These are phyloP conservation scores for Brachypteracias leptosomus DNA, from an alignment of 2,113 vertebrate genomes.

Conservation along the genomic window DNA sequence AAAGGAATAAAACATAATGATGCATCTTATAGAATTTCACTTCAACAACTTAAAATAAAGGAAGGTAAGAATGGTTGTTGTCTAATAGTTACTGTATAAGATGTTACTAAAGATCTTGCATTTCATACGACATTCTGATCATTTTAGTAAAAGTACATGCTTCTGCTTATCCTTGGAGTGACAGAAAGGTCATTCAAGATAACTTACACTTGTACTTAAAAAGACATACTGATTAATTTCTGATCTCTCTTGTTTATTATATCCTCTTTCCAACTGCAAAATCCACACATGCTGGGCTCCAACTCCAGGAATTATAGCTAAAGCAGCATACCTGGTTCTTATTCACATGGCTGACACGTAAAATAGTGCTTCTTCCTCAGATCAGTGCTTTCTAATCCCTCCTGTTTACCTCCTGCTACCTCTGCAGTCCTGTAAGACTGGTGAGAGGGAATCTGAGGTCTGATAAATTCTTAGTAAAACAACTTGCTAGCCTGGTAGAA, in stretches of 20 bases:
- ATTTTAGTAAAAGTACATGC: accelerated
- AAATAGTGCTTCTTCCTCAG: not conserved
- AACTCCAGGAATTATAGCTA: not conserved
- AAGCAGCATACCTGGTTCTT: not conserved
- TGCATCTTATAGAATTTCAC: not conserved
- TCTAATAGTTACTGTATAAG: not conserved
- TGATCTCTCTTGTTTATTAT: not conserved
- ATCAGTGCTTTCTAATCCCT: not conserved
- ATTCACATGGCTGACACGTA: not conserved
- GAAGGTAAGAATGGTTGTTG: not conserved
- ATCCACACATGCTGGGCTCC: not conserved
- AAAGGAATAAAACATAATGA: not conserved
- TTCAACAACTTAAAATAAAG: not conserved
- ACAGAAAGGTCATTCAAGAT: not conserved
- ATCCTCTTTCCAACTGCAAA: not conserved
- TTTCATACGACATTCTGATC: not conserved
- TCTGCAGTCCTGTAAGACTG: not conserved
- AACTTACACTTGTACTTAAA: not conserved
- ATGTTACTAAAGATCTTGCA: not conserved
- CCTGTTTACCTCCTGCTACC: not conserved
- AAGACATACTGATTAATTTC: not conserved
- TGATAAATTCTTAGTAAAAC: not conserved
- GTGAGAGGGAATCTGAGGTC: not conserved
- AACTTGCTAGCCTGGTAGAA: not conserved
- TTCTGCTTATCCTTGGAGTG: not conserved